Conservation (phyloP, 2,113 vertebrate genomes). For the Colistium nudipinnis region DNA sequence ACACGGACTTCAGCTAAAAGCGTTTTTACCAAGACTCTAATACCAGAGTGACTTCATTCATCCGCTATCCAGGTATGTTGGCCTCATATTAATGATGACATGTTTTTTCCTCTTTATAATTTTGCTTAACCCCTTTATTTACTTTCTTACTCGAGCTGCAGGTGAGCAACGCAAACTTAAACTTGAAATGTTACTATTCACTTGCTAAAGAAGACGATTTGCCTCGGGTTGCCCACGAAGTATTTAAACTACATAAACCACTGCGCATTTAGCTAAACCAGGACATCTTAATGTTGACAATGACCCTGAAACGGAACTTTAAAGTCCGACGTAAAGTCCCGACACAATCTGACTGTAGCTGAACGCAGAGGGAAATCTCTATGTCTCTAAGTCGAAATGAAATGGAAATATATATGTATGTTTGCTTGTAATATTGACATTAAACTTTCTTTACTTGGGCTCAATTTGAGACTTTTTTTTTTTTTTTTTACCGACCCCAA, state of each 20-base stretch:
- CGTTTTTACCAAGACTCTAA: slow-evolving; percentile 49
- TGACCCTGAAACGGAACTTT: background rate
- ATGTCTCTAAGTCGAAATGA: background rate
- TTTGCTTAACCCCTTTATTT: background rate
- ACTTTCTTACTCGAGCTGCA: background rate
- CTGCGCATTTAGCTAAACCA: background rate
- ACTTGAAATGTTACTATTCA: background rate
- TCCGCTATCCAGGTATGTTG: slow-evolving; percentile 58
- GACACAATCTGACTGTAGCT: background rate
- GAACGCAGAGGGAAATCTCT: background rate
- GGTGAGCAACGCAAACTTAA: slow-evolving; percentile 2
- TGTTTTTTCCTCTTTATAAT: background rate
- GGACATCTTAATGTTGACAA: background rate
- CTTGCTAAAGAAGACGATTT: background rate
- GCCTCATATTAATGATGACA: background rate
- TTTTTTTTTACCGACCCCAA: background rate
- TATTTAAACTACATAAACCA: background rate
- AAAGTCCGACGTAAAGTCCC: background rate
- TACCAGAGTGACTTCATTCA: slow-evolving; percentile 57
- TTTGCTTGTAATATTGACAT: background rate
- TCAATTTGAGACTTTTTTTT: background rate
- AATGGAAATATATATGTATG: background rate
- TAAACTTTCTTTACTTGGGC: background rate
- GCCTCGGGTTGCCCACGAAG: background rate
- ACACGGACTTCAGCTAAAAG: slow-evolving; percentile 47